Evolutionary conservation across 2,113 vertebrate genomes (phyloP).

Genomic region (Callionymus lyra): DNA sequence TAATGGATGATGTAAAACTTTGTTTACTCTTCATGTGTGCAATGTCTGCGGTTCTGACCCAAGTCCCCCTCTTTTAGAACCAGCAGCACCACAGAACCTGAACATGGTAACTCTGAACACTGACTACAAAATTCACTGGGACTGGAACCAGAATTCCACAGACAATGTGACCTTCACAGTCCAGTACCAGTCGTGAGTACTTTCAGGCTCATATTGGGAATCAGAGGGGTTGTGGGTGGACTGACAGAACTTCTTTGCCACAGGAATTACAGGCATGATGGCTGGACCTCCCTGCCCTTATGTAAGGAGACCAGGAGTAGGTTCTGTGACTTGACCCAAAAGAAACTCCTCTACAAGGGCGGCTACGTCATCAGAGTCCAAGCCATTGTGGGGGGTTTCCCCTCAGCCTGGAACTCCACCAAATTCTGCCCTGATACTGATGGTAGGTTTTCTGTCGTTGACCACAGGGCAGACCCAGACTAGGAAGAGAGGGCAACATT

Average conservation of each 20-base stretch:
- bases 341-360: background rate
- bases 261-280: background rate
- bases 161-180: background rate
- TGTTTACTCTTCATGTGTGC: too few relatives aligned
- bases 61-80: background rate
- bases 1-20: too few relatives aligned
- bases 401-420: background rate
- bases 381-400: background rate
- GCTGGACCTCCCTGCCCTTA: background rate
- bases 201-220: background rate
- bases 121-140: slow-evolving; percentile 3
- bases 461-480: too few relatives aligned
- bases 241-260: background rate
- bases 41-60: too few relatives aligned
- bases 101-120: slow-evolving; percentile 2
- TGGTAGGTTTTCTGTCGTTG: slow-evolving; percentile 1
- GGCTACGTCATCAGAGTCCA: background rate
- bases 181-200: background rate
- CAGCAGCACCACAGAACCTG: background rate
- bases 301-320: background rate
- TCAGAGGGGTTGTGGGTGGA: too few relatives aligned
- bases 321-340: background rate
- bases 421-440: slow-evolving; percentile 2
- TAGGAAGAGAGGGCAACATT: too few relatives aligned
- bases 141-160: background rate